phyloP scores from a whole-genome alignment of 1,140 invertebrate genomes.

The Parapsyche elsis region DNA sequence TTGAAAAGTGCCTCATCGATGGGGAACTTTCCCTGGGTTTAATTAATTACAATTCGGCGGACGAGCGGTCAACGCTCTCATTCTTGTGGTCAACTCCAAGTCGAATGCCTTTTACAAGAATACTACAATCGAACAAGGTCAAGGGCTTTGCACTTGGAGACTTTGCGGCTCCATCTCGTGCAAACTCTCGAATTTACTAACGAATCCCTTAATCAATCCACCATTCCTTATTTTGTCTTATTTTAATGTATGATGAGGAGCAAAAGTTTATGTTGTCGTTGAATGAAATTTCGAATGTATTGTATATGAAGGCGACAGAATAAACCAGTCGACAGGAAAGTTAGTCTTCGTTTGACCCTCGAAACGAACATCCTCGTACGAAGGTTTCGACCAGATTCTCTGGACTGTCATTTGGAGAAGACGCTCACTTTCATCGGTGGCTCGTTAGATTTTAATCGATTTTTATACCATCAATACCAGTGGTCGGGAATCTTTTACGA shows the following conservation, averaged over 20 bases:
- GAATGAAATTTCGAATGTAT: neutral
- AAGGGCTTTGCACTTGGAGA: slow-evolving; percentile 41
- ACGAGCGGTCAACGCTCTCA: slow-evolving; percentile 40
- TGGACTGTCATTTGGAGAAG: neutral
- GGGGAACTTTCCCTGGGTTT: slow-evolving; percentile 43
- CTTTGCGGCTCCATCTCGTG: neutral
- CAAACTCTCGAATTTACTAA: no score
- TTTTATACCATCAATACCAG: no score
- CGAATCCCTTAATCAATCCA: no score
- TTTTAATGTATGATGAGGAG: neutral
- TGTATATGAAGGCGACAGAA: slow-evolving; percentile 12
- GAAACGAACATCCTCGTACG: slow-evolving; percentile 16
- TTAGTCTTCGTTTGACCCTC: slow-evolving; percentile 32
- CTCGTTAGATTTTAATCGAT: neutral
- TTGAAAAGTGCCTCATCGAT: neutral
- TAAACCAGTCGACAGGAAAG: slow-evolving; percentile 34
- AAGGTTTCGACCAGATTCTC: slow-evolving; percentile 16
- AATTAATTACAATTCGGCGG: slow-evolving; percentile 46
- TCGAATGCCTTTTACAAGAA: slow-evolving; percentile 21
- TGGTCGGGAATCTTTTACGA: no score
- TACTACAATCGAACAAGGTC: slow-evolving; percentile 30
- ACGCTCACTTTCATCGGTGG: neutral
- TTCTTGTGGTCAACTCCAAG: slow-evolving; percentile 33
- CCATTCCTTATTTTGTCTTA: neutral
- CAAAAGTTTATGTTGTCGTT: neutral